A percentile compares a stretch with the other conserved stretches of the same genome.
Conservation (phyloP, 2,113 vertebrate genomes). For the Plestiodon gilberti region DNA sequence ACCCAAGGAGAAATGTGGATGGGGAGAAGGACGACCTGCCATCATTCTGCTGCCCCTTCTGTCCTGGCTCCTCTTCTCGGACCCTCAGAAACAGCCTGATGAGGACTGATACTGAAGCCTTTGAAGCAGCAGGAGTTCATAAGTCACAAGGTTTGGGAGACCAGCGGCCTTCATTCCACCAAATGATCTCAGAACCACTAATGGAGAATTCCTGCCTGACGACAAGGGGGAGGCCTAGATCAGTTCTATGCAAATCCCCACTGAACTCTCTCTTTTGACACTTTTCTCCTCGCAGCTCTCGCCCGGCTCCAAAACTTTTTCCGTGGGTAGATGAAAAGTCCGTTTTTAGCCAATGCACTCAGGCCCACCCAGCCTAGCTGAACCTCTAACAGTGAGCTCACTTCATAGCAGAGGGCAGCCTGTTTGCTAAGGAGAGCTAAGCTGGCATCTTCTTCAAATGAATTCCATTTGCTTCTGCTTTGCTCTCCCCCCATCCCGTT, state of each 20-base stretch:
- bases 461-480: slow-evolving; percentile 43
- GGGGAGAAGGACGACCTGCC: background rate
- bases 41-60: background rate
- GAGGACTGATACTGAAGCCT: background rate
- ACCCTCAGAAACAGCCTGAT: fast-evolving
- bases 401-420: slow-evolving; percentile 29
- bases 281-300: slow-evolving; percentile 17
- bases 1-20: background rate
- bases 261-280: slow-evolving; percentile 30
- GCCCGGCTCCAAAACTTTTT: background rate
- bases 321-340: slow-evolving; percentile 44
- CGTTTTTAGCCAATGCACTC: background rate
- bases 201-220: background rate
- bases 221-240: background rate
- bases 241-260: slow-evolving; percentile 37
- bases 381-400: slow-evolving; percentile 14
- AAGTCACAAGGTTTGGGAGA: background rate
- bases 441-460: slow-evolving; percentile 61
- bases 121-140: slow-evolving; percentile 2
- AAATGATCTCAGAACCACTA: background rate
- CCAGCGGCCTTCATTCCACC: fast-evolving
- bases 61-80: background rate
- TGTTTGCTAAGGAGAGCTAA: slow-evolving; percentile 40
- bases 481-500: slow-evolving; percentile 22
- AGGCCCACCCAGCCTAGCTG: slow-evolving; percentile 29